Evolutionary conservation across 2,797 vertebrate species (phyloP).

Genomic region (Galagoides demidoff): DNA sequence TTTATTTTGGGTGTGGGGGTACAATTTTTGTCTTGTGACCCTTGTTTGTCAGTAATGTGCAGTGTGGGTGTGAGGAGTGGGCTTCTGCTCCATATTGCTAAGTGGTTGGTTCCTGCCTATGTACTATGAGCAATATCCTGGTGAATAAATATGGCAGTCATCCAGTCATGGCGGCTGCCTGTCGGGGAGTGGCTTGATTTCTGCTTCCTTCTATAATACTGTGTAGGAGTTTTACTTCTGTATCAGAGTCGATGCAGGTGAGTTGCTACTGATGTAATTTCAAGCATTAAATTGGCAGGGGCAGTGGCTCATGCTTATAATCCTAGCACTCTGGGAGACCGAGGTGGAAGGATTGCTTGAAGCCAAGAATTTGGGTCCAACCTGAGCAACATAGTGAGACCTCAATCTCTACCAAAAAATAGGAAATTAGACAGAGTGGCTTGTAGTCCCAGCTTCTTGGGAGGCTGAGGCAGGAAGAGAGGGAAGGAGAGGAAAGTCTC

Average conservation of each 20-base stretch:
- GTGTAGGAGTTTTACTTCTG: conserved; percentile 94
- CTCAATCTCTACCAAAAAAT: neutral
- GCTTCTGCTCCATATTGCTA: neutral
- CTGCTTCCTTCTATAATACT: conserved; percentile 94
- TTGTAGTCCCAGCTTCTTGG: neutral
- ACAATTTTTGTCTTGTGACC: neutral
- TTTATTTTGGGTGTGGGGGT: neutral
- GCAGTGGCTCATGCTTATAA: neutral
- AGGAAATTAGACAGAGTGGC: neutral
- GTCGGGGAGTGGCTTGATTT: conserved; percentile 91
- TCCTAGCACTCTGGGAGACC: neutral
- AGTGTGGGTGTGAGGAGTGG: neutral
- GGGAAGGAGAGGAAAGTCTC: neutral
- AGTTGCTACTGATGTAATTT: conserved; percentile 58
- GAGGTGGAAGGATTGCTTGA: neutral
- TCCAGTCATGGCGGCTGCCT: conserved; percentile 94
- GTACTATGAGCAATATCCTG: conserved; percentile 96
- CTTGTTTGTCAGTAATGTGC: neutral
- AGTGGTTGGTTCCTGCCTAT: conserved; percentile 79
- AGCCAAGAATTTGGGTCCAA: neutral
- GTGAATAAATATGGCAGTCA: conserved; percentile 97
- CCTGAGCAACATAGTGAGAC: neutral
- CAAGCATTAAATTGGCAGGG: neutral
- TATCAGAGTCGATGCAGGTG: conserved; percentile 95
- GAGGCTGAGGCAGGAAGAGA: neutral